Evolutionary conservation across 2,113 vertebrate species (phyloP).

Genomic region (Microtus ochrogaster): DNA sequence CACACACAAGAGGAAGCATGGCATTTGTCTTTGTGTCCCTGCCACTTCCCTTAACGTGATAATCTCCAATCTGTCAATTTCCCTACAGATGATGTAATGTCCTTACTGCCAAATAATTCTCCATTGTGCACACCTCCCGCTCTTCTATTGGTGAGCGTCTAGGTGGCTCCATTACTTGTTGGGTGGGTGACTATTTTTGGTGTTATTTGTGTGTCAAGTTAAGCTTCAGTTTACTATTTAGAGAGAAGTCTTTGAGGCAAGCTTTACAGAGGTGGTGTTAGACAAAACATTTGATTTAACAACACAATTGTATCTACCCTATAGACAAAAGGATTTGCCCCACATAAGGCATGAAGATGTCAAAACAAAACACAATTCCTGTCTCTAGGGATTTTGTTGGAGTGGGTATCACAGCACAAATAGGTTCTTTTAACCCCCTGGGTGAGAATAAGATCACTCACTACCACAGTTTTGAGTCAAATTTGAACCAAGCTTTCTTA

Average conservation of each 20-base stretch:
- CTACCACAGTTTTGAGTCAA: not conserved
- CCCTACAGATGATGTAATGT: not conserved
- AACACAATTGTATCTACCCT: not conserved
- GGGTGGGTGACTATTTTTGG: not conserved
- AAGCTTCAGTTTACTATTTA: not conserved
- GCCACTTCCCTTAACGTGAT: not conserved
- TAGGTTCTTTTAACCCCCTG: not conserved
- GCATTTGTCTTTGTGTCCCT: not conserved
- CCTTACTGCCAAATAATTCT: not conserved
- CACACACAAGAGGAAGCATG: not conserved
- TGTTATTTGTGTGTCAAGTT: not conserved
- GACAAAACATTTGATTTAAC: not conserved
- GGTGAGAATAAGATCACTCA: not conserved
- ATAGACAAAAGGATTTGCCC: not conserved
- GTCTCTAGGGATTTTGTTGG: not conserved
- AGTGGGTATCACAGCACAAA: rapidly evolving
- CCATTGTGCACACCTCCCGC: not conserved
- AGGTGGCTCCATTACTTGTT: not conserved
- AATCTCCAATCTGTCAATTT: not conserved
- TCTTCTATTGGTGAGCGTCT: not conserved
- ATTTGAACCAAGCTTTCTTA: not conserved
- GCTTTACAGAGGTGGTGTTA: not conserved
- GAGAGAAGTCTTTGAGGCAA: not conserved
- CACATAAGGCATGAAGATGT: not conserved
- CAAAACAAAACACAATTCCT: not conserved